These are phyloP conservation scores for Sturnira hondurensis DNA, from an alignment of 2,113 vertebrate species.

Conservation along the genomic window DNA sequence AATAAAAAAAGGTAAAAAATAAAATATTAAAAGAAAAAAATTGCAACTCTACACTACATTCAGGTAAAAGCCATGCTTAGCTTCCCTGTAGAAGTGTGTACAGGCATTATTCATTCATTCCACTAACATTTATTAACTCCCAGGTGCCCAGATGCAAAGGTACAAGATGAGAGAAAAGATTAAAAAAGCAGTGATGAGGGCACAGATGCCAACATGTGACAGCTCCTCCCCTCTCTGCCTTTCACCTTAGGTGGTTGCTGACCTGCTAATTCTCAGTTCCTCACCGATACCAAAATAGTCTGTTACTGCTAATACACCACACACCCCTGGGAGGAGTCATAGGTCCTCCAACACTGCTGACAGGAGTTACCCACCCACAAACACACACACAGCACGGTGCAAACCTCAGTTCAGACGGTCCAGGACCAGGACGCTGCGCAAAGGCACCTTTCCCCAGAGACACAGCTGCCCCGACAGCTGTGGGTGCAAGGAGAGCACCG, in stretches of 20 bases:
- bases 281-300: neutral
- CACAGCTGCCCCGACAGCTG: conserved; percentile 22
- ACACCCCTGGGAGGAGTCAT: neutral
- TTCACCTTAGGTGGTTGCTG: neutral
- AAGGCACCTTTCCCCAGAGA: conserved; percentile 55
- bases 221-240: neutral
- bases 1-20: no score
- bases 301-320: neutral
- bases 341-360: neutral
- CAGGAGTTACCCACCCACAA: neutral
- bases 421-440: conserved; percentile 1
- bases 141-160: neutral
- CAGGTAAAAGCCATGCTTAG: neutral
- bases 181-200: neutral
- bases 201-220: neutral
- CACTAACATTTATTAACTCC: neutral
- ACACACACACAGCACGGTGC: neutral
- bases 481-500: neutral
- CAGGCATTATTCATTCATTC: neutral
- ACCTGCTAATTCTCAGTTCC: neutral
- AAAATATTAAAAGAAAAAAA: neutral
- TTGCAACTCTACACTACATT: neutral
- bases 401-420: conserved; percentile 25
- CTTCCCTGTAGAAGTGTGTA: neutral
- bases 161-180: neutral